Conservation (phyloP, 2,888 invertebrate species). For the Callyntrura sp. region DNA sequence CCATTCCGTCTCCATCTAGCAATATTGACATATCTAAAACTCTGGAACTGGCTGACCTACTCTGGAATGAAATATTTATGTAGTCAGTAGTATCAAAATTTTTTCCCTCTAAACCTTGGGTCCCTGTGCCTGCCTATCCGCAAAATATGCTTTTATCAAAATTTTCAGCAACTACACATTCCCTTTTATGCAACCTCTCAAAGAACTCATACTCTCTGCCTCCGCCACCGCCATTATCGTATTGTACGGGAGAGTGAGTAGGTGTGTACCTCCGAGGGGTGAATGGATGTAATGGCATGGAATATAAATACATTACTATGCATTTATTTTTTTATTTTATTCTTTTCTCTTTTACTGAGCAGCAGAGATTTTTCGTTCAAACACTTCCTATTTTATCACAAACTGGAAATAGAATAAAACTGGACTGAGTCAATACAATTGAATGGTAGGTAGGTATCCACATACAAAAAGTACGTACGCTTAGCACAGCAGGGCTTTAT, state of each 20-base stretch:
- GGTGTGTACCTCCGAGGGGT: background rate
- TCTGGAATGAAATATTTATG: background rate
- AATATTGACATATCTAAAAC: constrained; percentile 39
- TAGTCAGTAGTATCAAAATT: background rate
- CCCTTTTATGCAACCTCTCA: background rate
- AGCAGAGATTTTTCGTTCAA: constrained; percentile 25
- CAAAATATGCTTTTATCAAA: background rate
- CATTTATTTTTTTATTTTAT: constrained; percentile 48
- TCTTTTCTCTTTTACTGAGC: constrained; percentile 6
- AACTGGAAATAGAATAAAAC: constrained; percentile 15
- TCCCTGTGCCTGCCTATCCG: background rate
- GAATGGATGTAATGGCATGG: constrained; percentile 48
- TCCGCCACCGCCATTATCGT: background rate
- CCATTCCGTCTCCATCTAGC: background rate
- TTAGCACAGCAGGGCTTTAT: background rate
- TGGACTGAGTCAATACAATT: background rate
- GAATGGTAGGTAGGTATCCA: background rate
- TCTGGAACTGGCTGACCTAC: background rate
- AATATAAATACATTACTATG: constrained; percentile 57
- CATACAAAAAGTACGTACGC: background rate
- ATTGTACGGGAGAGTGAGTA: background rate
- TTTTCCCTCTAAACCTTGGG: background rate
- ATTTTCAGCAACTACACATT: background rate
- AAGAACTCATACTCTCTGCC: background rate
- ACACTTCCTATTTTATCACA: constrained; percentile 29